Evolutionary conservation across 1,140 invertebrate genomes (phyloP), one percentile per base, ranked within the genome.

Genomic region (Solenopsis fugax): DNA sequence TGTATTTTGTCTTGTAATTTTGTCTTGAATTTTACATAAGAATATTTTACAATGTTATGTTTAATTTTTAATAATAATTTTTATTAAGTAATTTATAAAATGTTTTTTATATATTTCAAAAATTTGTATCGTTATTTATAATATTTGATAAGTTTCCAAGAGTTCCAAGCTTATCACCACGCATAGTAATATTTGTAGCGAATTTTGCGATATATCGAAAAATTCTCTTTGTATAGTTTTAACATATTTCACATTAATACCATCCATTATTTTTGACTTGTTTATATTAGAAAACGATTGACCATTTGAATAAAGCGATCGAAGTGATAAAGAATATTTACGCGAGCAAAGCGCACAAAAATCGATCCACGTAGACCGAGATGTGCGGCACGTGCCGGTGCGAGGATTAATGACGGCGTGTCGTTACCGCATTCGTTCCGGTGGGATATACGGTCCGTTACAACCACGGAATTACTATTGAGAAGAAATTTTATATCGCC

Each of bases 401-500:
- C n/a, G 71, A 84, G 80, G 41, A 84, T 84, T 84, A 84, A 84
- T 84, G 80, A 84, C 69, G 41, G 45, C 21, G 41, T n/a, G 54
- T 84, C 80, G 69, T 84, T 84, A 54, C 18, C 41, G 21, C 12
- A 34, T 56, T 37, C 18, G 72, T 85, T 29, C 5, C 45, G 10
- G 3, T 21, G 18, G n/a, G 41, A 71, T 75, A 65, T 84, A 85
- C 41, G 64, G n/a, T 34, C 16, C 24, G 54, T 50, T 69, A 41
- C 69, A 58, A 54, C 48, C 48, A 54, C 21, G 54, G 34, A 73
- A 67, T 81, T 58, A 85, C 84, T 62, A 41, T 37, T 24, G 45
- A 4, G 6, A 71, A 72, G 86, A 85, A 89, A 88, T 89, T 72
- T 77, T 56, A 73, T 89, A 73, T 60, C 52, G 58, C 18, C 0